phyloP scores from a whole-genome alignment of 2,797 vertebrate genomes.

The Eulemur coronatus region DNA sequence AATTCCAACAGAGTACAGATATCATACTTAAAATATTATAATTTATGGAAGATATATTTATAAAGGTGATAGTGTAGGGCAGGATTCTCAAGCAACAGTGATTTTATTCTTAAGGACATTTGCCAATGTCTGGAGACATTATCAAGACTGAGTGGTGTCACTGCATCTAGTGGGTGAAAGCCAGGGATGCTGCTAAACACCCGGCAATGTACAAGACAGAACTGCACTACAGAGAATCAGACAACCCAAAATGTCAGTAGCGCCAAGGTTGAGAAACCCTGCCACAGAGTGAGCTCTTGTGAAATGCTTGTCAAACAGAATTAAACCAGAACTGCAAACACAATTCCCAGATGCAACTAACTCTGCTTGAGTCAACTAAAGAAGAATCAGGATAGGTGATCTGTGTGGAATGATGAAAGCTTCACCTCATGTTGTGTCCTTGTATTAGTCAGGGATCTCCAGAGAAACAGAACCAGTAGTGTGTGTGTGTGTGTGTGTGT shows the following conservation, averaged over 20 bases:
- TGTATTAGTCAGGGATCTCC: background rate
- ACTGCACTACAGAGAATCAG: background rate
- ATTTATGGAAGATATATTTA: background rate
- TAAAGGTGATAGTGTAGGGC: background rate
- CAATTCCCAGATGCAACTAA: background rate
- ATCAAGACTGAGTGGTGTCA: background rate
- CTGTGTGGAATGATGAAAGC: background rate
- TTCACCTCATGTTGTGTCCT: background rate
- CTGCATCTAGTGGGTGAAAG: background rate
- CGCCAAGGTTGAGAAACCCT: background rate
- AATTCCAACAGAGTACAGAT: background rate
- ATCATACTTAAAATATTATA: background rate
- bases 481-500: too few species aligned
- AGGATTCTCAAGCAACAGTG: background rate
- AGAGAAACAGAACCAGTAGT: background rate
- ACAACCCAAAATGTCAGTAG: background rate
- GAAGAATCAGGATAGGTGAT: background rate
- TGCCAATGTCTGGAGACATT: background rate
- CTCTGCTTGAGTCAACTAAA: background rate
- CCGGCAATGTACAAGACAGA: accelerated
- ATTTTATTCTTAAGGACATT: background rate
- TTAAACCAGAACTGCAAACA: background rate
- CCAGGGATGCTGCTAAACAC: background rate
- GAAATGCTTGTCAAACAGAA: background rate
- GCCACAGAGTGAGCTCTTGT: background rate